phyloP scores from a whole-genome alignment of 2,113 vertebrate genomes.

The Otis tarda region DNA sequence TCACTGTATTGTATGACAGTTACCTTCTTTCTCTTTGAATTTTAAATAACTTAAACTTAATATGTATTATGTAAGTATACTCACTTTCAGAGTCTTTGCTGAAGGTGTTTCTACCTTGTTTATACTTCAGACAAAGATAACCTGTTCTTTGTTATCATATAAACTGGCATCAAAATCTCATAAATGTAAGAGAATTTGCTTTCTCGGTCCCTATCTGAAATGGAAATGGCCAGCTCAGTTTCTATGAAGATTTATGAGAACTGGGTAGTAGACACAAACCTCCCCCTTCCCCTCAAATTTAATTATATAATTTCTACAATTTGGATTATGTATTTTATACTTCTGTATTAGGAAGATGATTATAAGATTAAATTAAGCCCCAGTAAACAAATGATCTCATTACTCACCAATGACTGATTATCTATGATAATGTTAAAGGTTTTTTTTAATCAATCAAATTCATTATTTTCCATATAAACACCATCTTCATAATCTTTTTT shows the following conservation, averaged over 20 bases:
- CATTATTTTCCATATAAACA: neutral
- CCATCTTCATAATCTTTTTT: neutral
- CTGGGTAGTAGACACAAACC: conserved; percentile 57
- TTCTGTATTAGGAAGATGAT: neutral
- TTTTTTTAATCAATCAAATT: neutral
- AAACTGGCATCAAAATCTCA: conserved; percentile 30
- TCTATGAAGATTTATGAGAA: conserved; percentile 26
- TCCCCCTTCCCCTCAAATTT: neutral
- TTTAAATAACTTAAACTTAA: conserved; percentile 17
- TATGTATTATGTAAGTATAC: neutral
- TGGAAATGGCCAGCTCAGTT: conserved; percentile 59
- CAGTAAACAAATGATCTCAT: neutral
- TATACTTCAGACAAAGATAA: conserved; percentile 14
- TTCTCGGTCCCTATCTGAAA: conserved; percentile 36
- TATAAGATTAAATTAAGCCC: neutral
- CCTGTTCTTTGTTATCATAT: neutral
- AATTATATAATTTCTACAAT: neutral
- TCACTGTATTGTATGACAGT: conserved; percentile 8
- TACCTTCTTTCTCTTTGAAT: neutral
- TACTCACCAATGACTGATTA: neutral
- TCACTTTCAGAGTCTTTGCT: conserved; percentile 26
- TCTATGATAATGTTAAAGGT: neutral
- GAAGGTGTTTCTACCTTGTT: neutral
- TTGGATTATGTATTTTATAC: neutral
- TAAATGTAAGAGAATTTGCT: conserved; percentile 34